Base-by-base conservation (phyloP, 1,140 invertebrate genomes). In the Lepidurus packardi region DNA sequence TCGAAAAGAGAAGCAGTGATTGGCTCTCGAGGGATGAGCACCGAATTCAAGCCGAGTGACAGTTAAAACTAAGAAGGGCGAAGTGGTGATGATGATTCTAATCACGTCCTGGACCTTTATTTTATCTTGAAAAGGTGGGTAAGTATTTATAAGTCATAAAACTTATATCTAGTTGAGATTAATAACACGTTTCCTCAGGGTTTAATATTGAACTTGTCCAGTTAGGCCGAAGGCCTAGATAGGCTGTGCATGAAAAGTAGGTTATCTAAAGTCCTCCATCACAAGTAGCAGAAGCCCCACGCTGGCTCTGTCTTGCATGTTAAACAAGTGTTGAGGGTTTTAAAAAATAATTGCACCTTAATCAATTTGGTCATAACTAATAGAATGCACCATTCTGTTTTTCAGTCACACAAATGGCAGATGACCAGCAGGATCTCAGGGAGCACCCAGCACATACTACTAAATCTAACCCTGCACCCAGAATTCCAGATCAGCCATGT, bases 81-180 rank as follows among this genome's bases (percentile, higher is more conserved):
- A 13, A n/a, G 53, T 65, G 53, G 16, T 65, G 53, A 65, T 65
- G 53, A 65, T 65, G 53, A 65, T 65, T 65, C 53, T 21, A 65
- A 65, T 65, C 53, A 65, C 53, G 53, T 65, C 53, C 53, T 65
- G 53, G 53, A 65, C 53, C 53, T 65, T 65, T 65, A 65, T 65
- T 65, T 65, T 65, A 65, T 65, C 53, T 65, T 65, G 1, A 21
- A 65, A 65, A 65, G 53, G 53, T 65, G 53, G 53, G 53, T 65
- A 65, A 65, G 53, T 65, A 65, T 65, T 65, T 65, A n/a, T 65
- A 65, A n/a, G 53, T 65, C n/a, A 65, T 65, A 16, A 65, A 65
- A 65, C 53, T 65, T 65, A 21, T 65, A 65, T 65, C 53, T 65
- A 65, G 16, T 65, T 65, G 21, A 65, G 53, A 65, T 65, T 65